Evolutionary conservation across 2,113 vertebrate species (phyloP).

Genomic region (Pseudopipra pipra): DNA sequence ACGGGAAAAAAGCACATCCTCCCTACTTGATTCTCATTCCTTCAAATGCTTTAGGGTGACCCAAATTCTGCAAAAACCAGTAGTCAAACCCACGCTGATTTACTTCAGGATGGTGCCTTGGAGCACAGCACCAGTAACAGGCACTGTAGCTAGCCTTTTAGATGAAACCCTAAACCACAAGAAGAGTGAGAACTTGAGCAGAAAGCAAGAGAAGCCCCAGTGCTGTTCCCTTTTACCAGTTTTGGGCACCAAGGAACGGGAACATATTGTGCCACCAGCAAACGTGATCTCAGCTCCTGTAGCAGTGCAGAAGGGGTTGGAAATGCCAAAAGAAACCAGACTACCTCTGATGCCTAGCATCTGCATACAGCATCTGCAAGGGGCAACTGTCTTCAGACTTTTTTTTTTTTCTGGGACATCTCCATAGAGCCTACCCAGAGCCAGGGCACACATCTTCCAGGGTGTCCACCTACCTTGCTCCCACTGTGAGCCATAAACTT

Average conservation of each 20-base stretch:
- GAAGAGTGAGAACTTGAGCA: not conserved
- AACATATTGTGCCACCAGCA: not conserved
- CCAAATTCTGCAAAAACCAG: not conserved
- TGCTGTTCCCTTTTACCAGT: not conserved
- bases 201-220: not conserved
- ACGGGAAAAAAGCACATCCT: not conserved
- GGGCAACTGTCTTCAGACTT: not conserved
- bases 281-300: not conserved
- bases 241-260: fast-evolving
- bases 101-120: not conserved
- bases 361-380: not conserved
- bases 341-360: not conserved
- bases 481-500: not conserved
- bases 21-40: not conserved
- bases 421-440: not conserved
- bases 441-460: not conserved
- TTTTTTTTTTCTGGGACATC: not conserved
- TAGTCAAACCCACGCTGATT: not conserved
- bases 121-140: not conserved
- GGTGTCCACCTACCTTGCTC: fast-evolving
- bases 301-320: not conserved
- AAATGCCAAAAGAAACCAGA: not conserved
- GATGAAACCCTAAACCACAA: not conserved
- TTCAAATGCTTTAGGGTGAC: not conserved
- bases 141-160: not conserved